Conservation (phyloP, 2,888 invertebrate genomes). For the Aplocera efformata region DNA sequence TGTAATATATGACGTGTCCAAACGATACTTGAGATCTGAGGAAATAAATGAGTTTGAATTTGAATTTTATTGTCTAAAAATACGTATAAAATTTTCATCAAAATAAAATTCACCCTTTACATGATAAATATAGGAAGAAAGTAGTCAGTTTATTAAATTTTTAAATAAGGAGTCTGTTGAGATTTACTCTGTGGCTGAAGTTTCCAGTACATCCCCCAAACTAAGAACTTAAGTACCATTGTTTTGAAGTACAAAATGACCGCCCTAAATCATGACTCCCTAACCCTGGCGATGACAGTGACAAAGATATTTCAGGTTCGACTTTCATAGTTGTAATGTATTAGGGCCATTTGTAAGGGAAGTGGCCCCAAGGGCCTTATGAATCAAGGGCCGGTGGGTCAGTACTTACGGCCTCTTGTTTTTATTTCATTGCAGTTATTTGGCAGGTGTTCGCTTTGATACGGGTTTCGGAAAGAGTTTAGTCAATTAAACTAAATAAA, state of each 20-base stretch:
- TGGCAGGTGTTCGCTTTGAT: neutral
- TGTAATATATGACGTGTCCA: too few species aligned
- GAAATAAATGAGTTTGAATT: too few species aligned
- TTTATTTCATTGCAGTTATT: constrained; percentile 7
- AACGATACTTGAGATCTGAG: too few species aligned
- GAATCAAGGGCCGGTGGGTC: constrained; percentile 24
- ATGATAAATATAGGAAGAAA: too few species aligned
- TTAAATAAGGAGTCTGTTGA: too few species aligned
- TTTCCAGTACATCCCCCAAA: too few species aligned
- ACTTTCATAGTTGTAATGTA: constrained; percentile 34
- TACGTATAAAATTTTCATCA: too few species aligned
- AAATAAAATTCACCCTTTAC: too few species aligned
- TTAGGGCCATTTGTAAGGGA: constrained; percentile 31
- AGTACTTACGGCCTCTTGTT: constrained; percentile 15
- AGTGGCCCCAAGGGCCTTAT: constrained; percentile 31
- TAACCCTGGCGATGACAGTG: constrained; percentile 27
- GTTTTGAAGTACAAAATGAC: constrained; percentile 17
- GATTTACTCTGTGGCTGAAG: too few species aligned
- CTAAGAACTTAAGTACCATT: constrained; percentile 11
- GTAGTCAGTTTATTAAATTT: too few species aligned
- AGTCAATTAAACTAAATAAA: too few species aligned
- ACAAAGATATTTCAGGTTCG: constrained; percentile 32
- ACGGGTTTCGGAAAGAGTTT: neutral
- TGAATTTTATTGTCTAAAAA: too few species aligned
- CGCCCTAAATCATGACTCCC: constrained; percentile 15